phyloP scores from a whole-genome alignment of 2,888 invertebrate genomes.

The Agrochola macilenta region DNA sequence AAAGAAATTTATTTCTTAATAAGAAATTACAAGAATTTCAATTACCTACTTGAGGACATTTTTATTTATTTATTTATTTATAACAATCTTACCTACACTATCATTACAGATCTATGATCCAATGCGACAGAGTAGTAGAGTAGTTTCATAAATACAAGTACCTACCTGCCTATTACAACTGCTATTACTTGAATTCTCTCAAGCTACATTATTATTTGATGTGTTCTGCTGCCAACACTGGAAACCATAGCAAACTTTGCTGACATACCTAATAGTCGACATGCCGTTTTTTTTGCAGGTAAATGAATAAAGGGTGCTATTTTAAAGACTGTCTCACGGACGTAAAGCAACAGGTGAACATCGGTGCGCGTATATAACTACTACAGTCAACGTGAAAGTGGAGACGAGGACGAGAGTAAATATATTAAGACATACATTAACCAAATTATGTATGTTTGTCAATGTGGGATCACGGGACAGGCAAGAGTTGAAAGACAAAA shows the following conservation, averaged over 20 bases:
- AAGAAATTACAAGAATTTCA: too few species aligned
- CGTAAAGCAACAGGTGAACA: conserved; percentile 19
- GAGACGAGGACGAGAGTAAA: background rate
- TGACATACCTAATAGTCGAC: background rate
- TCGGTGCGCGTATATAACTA: background rate
- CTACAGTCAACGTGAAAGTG: background rate
- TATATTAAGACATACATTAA: conserved; percentile 20
- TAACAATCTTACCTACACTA: too few species aligned
- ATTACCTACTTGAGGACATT: too few species aligned
- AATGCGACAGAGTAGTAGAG: too few species aligned
- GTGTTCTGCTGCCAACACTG: too few species aligned
- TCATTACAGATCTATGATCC: too few species aligned
- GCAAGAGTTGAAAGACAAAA: background rate
- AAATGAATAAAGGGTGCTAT: conserved; percentile 13
- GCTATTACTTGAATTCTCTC: background rate
- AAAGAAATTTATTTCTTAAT: too few species aligned
- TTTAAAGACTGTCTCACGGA: conserved; percentile 17
- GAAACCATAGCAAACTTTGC: too few species aligned
- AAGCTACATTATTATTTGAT: background rate
- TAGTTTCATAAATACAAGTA: too few species aligned
- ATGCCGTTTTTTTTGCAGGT: background rate
- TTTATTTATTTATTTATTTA: too few species aligned
- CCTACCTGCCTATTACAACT: too few species aligned
- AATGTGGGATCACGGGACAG: background rate
- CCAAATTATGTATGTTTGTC: background rate